Conservation (phyloP, 2,113 vertebrate genomes). For the Apteryx mantelli region DNA sequence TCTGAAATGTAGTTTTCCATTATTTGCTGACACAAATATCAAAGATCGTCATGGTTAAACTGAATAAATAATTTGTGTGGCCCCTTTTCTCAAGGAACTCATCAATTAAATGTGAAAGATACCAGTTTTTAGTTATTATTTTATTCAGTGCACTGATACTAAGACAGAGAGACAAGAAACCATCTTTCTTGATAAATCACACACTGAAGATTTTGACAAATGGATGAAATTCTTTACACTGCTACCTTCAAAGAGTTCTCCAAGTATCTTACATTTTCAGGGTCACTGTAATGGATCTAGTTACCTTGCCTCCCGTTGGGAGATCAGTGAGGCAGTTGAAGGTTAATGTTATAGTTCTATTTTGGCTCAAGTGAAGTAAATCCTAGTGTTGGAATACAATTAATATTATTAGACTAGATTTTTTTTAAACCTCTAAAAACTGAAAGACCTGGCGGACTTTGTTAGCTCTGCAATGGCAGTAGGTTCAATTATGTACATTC, state of each 20-base stretch:
- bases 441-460: background rate
- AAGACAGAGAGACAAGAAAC: background rate
- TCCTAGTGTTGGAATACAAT: background rate
- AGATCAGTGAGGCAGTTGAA: background rate
- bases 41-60: background rate
- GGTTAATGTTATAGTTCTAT: background rate
- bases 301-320: background rate
- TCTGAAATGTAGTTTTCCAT: background rate
- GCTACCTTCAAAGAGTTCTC: background rate
- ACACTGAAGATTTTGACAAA: background rate
- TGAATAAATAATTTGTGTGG: background rate
- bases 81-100: background rate
- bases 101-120: background rate
- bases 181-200: background rate
- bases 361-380: background rate
- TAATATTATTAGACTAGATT: background rate
- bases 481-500: background rate
- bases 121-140: background rate
- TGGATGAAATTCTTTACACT: background rate
- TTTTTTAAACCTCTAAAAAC: background rate
- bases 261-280: background rate
- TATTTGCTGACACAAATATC: background rate
- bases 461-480: background rate
- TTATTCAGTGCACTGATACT: background rate
- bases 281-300: background rate